Conservation (phyloP, 2,113 vertebrate species). For the Jaculus jaculus region DNA sequence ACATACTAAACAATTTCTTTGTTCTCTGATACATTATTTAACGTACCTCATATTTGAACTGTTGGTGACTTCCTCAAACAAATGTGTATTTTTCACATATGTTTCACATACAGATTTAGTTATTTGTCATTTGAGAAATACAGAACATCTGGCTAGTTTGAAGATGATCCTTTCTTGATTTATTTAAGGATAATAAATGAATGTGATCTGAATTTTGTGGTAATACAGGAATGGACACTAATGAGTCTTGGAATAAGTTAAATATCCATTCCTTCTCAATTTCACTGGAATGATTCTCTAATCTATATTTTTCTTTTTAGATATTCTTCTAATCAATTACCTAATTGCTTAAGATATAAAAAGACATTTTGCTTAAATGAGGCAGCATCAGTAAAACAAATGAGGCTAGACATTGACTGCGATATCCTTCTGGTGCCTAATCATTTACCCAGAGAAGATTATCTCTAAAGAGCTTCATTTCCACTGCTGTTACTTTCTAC, state of each 20-base stretch:
- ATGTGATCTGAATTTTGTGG: constrained; percentile 41
- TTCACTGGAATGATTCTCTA: constrained; percentile 55
- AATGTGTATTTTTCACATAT: constrained; percentile 63
- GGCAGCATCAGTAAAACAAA: constrained; percentile 71
- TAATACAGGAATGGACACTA: constrained; percentile 45
- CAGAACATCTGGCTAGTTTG: constrained; percentile 66
- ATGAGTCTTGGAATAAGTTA: constrained; percentile 60
- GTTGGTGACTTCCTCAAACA: constrained; percentile 48
- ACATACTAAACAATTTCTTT: constrained; percentile 5
- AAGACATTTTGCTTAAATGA: constrained; percentile 68
- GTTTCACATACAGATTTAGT: constrained; percentile 57
- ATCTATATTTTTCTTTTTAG: constrained; percentile 63
- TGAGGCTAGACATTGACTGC: constrained; percentile 64
- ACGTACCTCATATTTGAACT: constrained; percentile 12
- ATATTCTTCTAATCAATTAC: constrained; percentile 67
- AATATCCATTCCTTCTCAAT: constrained; percentile 54
- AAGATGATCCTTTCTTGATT: constrained; percentile 68
- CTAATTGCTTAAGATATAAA: constrained; percentile 73
- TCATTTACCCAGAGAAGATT: constrained; percentile 52
- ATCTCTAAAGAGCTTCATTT: constrained; percentile 28
- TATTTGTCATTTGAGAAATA: constrained; percentile 59
- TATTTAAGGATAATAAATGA: constrained; percentile 71
- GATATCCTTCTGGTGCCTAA: constrained; percentile 48
- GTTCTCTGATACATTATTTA: background rate
- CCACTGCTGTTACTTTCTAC: background rate